Conservation (phyloP, 53 echinoderm and acorn worm genomes). For the Arbacia lixula region DNA sequence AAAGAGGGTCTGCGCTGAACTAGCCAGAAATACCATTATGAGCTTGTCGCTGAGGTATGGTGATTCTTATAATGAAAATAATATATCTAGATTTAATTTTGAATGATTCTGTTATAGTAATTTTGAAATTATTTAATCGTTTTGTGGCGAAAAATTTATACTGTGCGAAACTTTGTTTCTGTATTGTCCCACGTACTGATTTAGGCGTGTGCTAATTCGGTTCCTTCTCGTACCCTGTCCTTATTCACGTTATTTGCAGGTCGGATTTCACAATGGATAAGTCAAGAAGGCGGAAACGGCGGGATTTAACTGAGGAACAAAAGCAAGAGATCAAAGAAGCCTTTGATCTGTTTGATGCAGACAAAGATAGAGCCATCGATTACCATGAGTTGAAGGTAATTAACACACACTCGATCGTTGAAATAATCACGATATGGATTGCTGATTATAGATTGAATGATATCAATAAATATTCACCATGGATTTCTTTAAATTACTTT, state of each 20-base stretch:
- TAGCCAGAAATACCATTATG: too few relatives aligned
- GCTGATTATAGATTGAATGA: too few relatives aligned
- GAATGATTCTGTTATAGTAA: too few relatives aligned
- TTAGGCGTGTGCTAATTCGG: background rate
- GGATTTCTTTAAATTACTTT: too few relatives aligned
- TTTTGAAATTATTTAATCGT: background rate
- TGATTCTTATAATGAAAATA: too few relatives aligned
- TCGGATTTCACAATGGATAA: slow-evolving; percentile 94
- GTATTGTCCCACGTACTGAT: slow-evolving; percentile 2
- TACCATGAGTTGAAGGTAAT: slow-evolving; percentile 97
- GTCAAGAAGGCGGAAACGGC: slow-evolving; percentile 77
- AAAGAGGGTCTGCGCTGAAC: too few relatives aligned
- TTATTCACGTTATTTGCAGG: too few relatives aligned
- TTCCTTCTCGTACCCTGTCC: background rate
- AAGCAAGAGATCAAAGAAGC: slow-evolving; percentile 99
- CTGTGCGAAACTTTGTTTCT: background rate
- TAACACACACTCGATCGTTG: background rate
- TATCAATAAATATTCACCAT: too few relatives aligned
- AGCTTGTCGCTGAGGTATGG: too few relatives aligned
- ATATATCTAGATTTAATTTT: too few relatives aligned
- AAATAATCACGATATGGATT: too few relatives aligned
- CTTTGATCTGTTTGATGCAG: slow-evolving; percentile 98
- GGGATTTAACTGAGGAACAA: slow-evolving; percentile 94
- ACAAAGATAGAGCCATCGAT: slow-evolving; percentile 93
- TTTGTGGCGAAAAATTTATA: background rate